phyloP scores from a whole-genome alignment of 2,797 vertebrate genomes.

The Acipenser ruthenus region DNA sequence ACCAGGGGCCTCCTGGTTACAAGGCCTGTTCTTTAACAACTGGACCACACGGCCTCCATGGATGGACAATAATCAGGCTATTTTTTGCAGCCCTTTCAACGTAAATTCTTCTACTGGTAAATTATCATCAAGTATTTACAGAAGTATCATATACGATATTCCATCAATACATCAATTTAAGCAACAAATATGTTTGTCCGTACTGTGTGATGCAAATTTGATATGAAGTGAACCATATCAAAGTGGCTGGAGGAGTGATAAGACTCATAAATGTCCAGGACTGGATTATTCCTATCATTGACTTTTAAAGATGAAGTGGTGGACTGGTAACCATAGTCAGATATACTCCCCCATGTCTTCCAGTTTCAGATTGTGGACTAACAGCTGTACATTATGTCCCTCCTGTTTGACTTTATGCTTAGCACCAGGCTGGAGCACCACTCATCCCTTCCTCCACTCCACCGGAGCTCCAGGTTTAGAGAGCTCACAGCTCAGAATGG shows the following conservation, averaged over 20 bases:
- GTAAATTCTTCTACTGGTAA: no score
- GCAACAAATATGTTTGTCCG: not conserved
- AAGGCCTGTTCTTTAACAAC: no score
- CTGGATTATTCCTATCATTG: conserved; percentile 31
- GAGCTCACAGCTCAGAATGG: conserved; percentile 5
- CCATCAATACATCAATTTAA: no score
- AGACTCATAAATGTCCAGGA: not conserved
- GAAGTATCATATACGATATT: no score
- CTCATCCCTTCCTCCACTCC: conserved; percentile 11
- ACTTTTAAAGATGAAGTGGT: conserved; percentile 45
- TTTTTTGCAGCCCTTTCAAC: no score
- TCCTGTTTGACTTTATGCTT: conserved; percentile 10
- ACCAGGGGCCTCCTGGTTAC: no score
- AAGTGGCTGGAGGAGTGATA: not conserved
- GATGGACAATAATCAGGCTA: no score
- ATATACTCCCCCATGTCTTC: conserved; percentile 35
- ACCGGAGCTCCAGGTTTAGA: conserved; percentile 9
- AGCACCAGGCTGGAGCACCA: conserved; percentile 1
- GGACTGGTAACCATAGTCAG: conserved; percentile 35
- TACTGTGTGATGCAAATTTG: not conserved
- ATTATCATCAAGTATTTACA: no score
- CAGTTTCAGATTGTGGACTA: conserved; percentile 27
- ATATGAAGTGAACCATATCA: not conserved
- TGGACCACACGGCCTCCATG: no score
- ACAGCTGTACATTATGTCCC: not conserved